phyloP scores from a whole-genome alignment of 2,797 vertebrate genomes.

The Calcarius lapponicus region DNA sequence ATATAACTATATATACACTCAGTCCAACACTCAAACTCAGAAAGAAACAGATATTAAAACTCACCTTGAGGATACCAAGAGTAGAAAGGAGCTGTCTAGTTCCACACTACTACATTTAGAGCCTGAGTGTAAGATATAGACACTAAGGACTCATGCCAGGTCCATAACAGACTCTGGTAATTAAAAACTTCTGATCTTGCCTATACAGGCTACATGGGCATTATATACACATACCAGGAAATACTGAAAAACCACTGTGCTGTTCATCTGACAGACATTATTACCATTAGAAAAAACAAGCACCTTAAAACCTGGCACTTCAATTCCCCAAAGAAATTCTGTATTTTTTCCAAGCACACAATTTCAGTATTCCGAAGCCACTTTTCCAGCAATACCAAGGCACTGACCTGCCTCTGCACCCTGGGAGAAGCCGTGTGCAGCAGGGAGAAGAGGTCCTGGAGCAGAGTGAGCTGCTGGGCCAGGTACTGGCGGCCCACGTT shows the following conservation, averaged over 20 bases:
- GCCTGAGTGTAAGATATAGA: background rate
- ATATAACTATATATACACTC: background rate
- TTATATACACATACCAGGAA: background rate
- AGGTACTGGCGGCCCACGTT: slow-evolving; percentile 97
- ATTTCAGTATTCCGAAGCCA: background rate
- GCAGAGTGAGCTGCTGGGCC: slow-evolving; percentile 95
- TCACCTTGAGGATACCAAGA: background rate
- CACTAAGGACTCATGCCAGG: background rate
- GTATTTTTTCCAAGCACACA: fast-evolving
- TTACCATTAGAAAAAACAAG: background rate
- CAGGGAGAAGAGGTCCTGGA: slow-evolving; percentile 97
- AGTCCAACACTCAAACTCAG: background rate
- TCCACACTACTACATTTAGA: background rate
- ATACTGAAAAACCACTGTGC: background rate
- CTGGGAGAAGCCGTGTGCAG: slow-evolving; percentile 97
- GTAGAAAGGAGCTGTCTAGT: background rate
- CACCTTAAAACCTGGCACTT: background rate
- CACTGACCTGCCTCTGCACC: slow-evolving; percentile 94
- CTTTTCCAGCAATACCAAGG: background rate
- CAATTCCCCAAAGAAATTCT: background rate
- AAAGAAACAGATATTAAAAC: background rate
- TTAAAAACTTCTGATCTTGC: background rate
- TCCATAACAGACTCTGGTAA: background rate
- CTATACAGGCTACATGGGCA: background rate
- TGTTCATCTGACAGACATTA: background rate